Conservation (phyloP, 2,888 invertebrate genomes). For the Hoplodrina blanda region DNA sequence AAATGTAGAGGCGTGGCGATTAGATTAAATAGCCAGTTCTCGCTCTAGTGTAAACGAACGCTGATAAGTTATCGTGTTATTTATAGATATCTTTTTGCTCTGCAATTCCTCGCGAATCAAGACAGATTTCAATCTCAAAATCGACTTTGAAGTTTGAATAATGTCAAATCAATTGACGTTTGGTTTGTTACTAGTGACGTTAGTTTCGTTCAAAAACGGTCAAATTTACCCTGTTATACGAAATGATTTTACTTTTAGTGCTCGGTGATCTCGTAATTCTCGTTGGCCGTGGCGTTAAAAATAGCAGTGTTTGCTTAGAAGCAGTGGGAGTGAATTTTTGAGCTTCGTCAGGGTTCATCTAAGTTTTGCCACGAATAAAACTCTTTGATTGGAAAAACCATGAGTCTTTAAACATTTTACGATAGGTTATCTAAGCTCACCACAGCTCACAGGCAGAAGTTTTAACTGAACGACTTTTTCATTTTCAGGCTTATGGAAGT, state of each 20-base stretch:
- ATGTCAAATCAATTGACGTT: slow-evolving; percentile 30
- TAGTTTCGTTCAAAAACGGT: slow-evolving; percentile 35
- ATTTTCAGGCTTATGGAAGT: too few species aligned
- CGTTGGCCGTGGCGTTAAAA: too few species aligned
- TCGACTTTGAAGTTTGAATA: slow-evolving; percentile 32
- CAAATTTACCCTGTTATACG: slow-evolving; percentile 1
- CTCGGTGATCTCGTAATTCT: background rate
- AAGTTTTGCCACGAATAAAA: too few species aligned
- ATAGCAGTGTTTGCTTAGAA: too few species aligned
- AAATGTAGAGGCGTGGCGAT: slow-evolving; percentile 77
- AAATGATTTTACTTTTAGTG: background rate
- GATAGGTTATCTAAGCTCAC: too few species aligned
- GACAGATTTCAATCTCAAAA: slow-evolving; percentile 15
- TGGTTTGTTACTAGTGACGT: background rate
- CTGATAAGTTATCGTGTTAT: slow-evolving; percentile 69
- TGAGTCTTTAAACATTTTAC: too few species aligned
- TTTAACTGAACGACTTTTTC: too few species aligned
- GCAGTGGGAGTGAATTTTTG: too few species aligned
- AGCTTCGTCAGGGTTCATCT: too few species aligned
- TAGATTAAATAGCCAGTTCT: slow-evolving; percentile 66
- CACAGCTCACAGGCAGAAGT: too few species aligned
- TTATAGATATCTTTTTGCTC: slow-evolving; percentile 62
- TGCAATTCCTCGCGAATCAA: slow-evolving; percentile 42
- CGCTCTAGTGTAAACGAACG: slow-evolving; percentile 64
- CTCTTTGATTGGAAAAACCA: too few species aligned